These are phyloP conservation scores for Diachasma alloeum DNA, from an alignment of 1,140 invertebrate genomes.

Conservation along the genomic window DNA sequence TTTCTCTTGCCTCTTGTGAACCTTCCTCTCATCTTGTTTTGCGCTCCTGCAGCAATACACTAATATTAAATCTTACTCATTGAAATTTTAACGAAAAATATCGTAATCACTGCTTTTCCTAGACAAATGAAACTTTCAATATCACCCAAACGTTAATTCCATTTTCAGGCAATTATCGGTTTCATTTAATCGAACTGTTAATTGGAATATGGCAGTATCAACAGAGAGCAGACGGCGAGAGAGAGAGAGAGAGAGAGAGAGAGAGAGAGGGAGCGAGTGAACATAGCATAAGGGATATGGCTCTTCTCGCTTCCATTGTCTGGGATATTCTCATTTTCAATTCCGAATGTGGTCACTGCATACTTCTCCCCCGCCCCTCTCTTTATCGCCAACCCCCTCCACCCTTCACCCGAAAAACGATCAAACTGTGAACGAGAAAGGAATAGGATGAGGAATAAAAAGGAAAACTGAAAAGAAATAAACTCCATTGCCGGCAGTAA, in stretches of 20 bases:
- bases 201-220: constrained; percentile 39
- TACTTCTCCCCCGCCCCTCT: not conserved
- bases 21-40: no score
- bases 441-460: not conserved
- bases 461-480: constrained; percentile 5
- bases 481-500: not conserved
- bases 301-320: not conserved
- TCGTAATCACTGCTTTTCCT: not conserved
- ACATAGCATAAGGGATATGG: not conserved
- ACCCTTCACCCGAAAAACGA: not conserved
- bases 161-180: constrained; percentile 57
- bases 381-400: not conserved
- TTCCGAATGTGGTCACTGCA: constrained; percentile 2
- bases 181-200: constrained; percentile 59
- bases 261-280: not conserved
- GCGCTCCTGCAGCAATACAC: no score
- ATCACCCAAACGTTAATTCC: constrained; percentile 45
- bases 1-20: no score
- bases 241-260: not conserved
- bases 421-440: not conserved
- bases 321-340: constrained; percentile 11
- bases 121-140: constrained; percentile 45
- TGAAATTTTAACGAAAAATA: not conserved
- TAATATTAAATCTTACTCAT: not conserved
- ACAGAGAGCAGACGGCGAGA: not conserved